These are phyloP conservation scores for Montipora foliosa DNA, from an alignment of 64 coral and sea anemone species.

Conservation along the genomic window DNA sequence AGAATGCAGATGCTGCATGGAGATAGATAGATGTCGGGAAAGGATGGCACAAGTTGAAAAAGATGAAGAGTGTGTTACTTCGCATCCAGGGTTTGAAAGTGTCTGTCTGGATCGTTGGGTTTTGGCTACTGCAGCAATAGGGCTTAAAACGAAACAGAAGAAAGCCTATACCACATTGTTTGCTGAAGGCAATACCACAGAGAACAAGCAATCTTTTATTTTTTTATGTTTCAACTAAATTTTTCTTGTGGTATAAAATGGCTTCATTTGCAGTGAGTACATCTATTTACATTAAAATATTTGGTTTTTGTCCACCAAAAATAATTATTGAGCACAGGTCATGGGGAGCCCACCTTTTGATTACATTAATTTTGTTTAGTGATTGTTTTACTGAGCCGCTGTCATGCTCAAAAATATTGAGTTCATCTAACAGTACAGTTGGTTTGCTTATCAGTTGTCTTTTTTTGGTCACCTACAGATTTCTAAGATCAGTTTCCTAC, in stretches of 20 bases:
- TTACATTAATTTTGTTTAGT: too few relatives aligned
- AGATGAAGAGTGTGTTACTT: too few relatives aligned
- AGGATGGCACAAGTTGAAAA: too few relatives aligned
- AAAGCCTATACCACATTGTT: conserved; percentile 7
- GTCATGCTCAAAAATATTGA: neutral
- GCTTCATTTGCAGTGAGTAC: too few relatives aligned
- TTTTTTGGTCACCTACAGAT: conserved; percentile 9
- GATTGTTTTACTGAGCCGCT: too few relatives aligned
- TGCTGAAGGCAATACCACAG: neutral
- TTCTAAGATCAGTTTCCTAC: conserved; percentile 51
- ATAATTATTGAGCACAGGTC: too few relatives aligned
- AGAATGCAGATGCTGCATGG: conserved; percentile 56
- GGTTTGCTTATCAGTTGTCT: neutral
- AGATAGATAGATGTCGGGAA: neutral
- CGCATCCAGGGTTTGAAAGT: conserved; percentile 48
- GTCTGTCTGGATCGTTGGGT: conserved; percentile 34
- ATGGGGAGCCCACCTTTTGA: too few relatives aligned
- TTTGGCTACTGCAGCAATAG: too few relatives aligned
- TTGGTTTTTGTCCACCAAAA: too few relatives aligned
- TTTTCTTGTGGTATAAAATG: too few relatives aligned
- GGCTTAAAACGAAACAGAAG: conserved; percentile 14
- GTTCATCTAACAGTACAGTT: neutral
- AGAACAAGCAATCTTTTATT: neutral
- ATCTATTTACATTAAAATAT: too few relatives aligned
- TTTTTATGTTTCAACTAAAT: too few relatives aligned